Evolutionary conservation across 2,113 vertebrate genomes (phyloP).

Genomic region (Garra rufa): DNA sequence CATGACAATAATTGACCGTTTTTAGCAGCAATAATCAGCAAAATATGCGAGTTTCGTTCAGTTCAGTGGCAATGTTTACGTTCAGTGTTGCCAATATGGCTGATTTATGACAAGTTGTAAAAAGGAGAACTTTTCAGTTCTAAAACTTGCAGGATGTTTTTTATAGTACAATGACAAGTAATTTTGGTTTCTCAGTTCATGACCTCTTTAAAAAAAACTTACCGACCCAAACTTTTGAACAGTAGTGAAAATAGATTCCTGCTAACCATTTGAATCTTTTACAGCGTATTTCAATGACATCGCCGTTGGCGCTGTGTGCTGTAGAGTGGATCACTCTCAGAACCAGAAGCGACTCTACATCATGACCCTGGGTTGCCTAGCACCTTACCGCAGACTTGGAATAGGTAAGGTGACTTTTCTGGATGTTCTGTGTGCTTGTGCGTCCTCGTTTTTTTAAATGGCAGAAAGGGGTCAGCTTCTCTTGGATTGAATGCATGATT

Average conservation of each 20-base stretch:
- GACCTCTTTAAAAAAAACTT: too few species aligned
- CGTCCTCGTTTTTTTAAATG: not conserved
- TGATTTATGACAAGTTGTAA: too few species aligned
- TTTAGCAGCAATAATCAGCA: too few species aligned
- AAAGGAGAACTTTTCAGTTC: too few species aligned
- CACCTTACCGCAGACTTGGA: conserved; percentile 97
- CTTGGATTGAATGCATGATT: not conserved
- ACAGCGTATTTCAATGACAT: conserved; percentile 99
- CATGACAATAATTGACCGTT: too few species aligned
- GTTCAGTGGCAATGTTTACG: too few species aligned
- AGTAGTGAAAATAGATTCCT: not conserved
- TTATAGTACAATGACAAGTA: too few species aligned
- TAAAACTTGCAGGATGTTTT: too few species aligned
- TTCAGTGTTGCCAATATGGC: too few species aligned
- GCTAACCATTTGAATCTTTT: conserved; percentile 46
- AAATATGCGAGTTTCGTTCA: too few species aligned
- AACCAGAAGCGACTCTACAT: conserved; percentile 99
- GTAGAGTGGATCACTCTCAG: conserved; percentile 98
- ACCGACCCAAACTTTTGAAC: not conserved
- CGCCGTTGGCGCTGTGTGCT: conserved; percentile 97
- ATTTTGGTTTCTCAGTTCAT: too few species aligned
- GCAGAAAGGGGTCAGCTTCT: not conserved
- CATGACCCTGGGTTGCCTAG: conserved; percentile 98
- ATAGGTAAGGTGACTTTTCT: conserved; percentile 82
- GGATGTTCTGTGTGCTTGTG: not conserved